Percentiles rank a stretch among this genome's conserved stretches.
phyloP scores from a whole-genome alignment of 2,888 invertebrate species.

The Trichopoda pennipes region DNA sequence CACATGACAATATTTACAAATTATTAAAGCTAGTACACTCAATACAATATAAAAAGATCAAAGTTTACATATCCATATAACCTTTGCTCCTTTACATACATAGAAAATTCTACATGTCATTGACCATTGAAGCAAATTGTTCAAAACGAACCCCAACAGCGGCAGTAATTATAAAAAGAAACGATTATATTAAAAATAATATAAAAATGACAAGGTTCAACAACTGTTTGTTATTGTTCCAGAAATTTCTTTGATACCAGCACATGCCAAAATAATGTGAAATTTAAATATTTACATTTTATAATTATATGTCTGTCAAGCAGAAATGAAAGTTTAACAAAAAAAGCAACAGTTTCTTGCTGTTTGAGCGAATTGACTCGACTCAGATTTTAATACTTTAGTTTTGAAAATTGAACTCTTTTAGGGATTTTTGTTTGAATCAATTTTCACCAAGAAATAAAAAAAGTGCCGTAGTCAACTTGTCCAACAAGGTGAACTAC shows the following conservation, averaged over 20 bases:
- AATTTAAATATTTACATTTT: no score
- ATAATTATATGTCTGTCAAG: no score
- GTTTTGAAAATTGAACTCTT: no score
- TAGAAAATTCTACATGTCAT: constrained; percentile 22
- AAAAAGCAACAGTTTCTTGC: no score
- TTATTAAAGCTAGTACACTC: neutral
- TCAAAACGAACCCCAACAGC: constrained; percentile 4
- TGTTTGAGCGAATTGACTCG: no score
- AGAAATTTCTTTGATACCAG: neutral
- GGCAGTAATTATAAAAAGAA: constrained; percentile 11
- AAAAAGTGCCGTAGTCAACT: no score
- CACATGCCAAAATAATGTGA: neutral
- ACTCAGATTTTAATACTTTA: no score
- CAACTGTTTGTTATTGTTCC: neutral
- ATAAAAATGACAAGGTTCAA: constrained; percentile 4
- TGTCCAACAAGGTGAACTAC: no score
- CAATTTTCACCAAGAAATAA: no score
- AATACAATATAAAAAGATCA: neutral
- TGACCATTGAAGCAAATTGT: constrained; percentile 5
- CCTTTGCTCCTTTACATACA: neutral
- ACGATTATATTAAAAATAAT: neutral
- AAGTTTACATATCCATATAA: neutral
- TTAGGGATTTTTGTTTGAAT: no score
- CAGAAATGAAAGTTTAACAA: no score
- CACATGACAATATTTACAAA: neutral